Base-by-base conservation (phyloP, 2,888 invertebrate species). In the Hipparchia sbordonii region DNA sequence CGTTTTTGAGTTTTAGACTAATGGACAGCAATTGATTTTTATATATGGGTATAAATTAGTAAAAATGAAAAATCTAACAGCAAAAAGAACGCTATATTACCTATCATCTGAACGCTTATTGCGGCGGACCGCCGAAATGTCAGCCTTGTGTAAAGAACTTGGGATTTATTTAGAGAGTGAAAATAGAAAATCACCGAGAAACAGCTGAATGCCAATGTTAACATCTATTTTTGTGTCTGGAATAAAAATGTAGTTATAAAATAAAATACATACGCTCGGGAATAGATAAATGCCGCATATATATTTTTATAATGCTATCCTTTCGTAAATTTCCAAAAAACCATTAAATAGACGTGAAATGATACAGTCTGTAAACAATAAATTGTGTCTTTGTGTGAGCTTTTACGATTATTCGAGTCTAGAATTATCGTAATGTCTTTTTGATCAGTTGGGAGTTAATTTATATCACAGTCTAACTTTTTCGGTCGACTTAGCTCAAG, bases 121-220 rank as follows among this genome's bases (percentile, higher is more conserved):
- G 52, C 78, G 78, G 82, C 80, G 84, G 85, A 87, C 78, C 77
- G 82, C 80, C 84, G 85, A 87, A 87, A 85, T 88, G 89, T 87
- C 90, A 89, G 85, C 84, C 86, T 87, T 85, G 86, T 81, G 82
- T 85, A 80, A 77, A 83, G 81, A 84, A 84, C 82, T 82, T 78
- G 76, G 77, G 82, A 84, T 90, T 89, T 86, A 88, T 89, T 87
- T 86, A 84, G 86, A 83, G 80, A 85, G 84, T 84, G 83, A 85
- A 91, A 91, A 91, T 91, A 90, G 88, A 91, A 89, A 88, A 88
- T 84, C 81, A 82, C 85, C 85, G 87, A 85, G 83, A 87, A 87
- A 88, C 87, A 85, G 86, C 83, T 89, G 90, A 91, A 92, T 91
- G 89, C 90, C 90, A 91, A 91, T 91, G 90, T 89, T 89, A 90